Conservation (phyloP, 2,113 vertebrate species). For the Rhineura floridana region DNA sequence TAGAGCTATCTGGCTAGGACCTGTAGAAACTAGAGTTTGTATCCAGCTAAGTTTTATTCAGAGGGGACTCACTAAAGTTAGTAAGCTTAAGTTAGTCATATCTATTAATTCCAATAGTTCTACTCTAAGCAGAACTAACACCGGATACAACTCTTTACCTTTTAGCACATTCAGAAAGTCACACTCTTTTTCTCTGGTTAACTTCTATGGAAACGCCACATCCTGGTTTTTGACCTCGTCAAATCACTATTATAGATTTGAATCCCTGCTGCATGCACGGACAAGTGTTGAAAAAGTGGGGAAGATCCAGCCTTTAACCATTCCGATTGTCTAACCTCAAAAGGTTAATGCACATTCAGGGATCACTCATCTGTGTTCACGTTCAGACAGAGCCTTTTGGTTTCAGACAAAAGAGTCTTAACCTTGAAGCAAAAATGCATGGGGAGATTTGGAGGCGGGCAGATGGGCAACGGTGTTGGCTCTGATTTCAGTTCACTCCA, state of each 20-base stretch:
- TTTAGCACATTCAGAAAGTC: background rate
- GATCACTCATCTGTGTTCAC: background rate
- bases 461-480: background rate
- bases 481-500: background rate
- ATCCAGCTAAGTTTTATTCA: no score
- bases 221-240: background rate
- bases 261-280: background rate
- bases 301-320: background rate
- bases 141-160: no score
- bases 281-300: background rate
- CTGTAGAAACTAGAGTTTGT: background rate
- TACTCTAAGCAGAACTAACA: no score
- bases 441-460: no score
- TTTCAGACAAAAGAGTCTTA: background rate
- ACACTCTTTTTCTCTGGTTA: background rate
- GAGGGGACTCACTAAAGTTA: no score
- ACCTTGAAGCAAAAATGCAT: background rate
- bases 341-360: background rate
- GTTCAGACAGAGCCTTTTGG: background rate
- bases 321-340: background rate
- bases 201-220: background rate
- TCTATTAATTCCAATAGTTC: no score
- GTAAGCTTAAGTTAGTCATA: no score
- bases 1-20: background rate
- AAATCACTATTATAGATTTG: background rate